Base-by-base conservation (phyloP, 2,797 vertebrate genomes). In the Tauraco hartlaubi region DNA sequence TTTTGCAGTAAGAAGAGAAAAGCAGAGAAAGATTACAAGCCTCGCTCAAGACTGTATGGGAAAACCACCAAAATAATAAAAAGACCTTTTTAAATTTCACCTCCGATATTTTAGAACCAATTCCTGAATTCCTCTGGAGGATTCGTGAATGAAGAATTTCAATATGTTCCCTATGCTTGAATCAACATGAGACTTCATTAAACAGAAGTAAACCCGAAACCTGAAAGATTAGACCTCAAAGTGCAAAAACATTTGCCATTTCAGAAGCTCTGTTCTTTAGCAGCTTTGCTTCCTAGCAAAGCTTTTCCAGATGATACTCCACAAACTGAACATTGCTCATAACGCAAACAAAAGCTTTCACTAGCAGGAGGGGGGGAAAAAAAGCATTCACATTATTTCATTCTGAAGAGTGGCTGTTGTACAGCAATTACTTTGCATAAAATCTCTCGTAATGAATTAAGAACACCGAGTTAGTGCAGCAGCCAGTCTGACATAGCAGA, bases 341-440 rank as follows among this genome's bases (percentile, higher is more conserved):
- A 55, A 79, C 0, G 11, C 2, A 37, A 95, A 69, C 66, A 80
- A 85, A 92, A 94, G 68, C 69, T 76, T 78, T 35, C 35, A 4
- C 41, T 56, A 56, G 88, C 9, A 66, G 67, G 46, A 66, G 9
- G 28, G 41, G 28, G 22, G 6, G 29, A 13, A 3, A 3, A 2
- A 39, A 63, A 79, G 33, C 83, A 79, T 76, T 37, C 64, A 41
- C 62, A 9, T 78, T 94, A 88, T 93, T 96, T 95, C 83, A 92
- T 92, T 51, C 91, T 91, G 86, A 95, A 82, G 73, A 97, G 92
- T 76, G 84, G 84, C 72, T 81, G 92, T 44, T 86, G 88, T 67
- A 84, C 63, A 86, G 90, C 94, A 97, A 96, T 96, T 97, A 96
- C 85, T 97, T 96, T 94, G 85, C 95, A 97, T 97, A 95, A 97